phyloP scores from a whole-genome alignment of 2,888 invertebrate species.

The Cosmia trapezina region DNA sequence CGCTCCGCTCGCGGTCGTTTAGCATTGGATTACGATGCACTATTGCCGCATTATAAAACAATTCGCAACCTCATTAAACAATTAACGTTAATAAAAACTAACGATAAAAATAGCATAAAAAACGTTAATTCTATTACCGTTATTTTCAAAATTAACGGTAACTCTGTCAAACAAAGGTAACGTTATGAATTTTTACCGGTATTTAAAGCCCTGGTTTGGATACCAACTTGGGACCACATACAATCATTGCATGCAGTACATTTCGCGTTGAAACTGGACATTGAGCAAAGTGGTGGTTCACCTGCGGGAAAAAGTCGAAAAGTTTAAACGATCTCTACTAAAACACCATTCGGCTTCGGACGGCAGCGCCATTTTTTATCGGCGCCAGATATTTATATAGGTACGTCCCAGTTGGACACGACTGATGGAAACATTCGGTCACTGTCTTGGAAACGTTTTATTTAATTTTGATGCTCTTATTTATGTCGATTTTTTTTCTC shows the following conservation, averaged over 20 bases:
- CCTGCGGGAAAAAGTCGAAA: slow-evolving; percentile 32
- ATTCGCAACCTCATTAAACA: too few relatives aligned
- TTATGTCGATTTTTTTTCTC: slow-evolving; percentile 5
- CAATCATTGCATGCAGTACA: neutral
- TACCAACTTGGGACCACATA: neutral
- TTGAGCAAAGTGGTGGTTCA: slow-evolving; percentile 36
- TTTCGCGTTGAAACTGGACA: slow-evolving; percentile 7
- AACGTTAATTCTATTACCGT: too few relatives aligned
- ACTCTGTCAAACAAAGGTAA: too few relatives aligned
- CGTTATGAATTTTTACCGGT: too few relatives aligned
- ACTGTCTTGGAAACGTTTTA: slow-evolving; percentile 31
- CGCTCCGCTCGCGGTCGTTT: too few relatives aligned
- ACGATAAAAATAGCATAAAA: too few relatives aligned
- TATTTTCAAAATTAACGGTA: too few relatives aligned
- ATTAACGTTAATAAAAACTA: too few relatives aligned
- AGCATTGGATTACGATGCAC: too few relatives aligned
- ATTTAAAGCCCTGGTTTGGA: too few relatives aligned
- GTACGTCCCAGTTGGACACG: slow-evolving; percentile 60
- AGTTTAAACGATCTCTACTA: slow-evolving; percentile 21
- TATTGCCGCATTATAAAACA: too few relatives aligned
- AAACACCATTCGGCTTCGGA: slow-evolving; percentile 20
- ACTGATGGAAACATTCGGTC: slow-evolving; percentile 42
- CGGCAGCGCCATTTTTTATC: slow-evolving; percentile 73
- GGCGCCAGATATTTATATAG: slow-evolving; percentile 74
- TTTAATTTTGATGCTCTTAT: slow-evolving; percentile 11